Percentiles rank a stretch among this genome's conserved stretches.
Evolutionary conservation across 2,888 invertebrate species (phyloP).

Genomic region (Coecobrya sp.): DNA sequence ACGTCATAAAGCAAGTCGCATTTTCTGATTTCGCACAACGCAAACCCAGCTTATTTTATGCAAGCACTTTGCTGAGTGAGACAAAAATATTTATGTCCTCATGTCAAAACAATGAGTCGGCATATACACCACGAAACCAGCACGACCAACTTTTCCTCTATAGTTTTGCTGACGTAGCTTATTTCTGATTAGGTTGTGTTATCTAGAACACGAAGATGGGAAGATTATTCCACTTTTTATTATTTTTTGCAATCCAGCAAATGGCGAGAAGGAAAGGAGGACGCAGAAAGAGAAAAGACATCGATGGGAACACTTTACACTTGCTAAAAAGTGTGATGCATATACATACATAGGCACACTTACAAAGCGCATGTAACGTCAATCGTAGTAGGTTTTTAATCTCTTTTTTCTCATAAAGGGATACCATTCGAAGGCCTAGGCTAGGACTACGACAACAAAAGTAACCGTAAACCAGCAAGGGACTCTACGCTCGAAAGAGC

Average conservation of each 20-base stretch:
- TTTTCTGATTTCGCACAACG: neutral
- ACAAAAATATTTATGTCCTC: conserved; percentile 17
- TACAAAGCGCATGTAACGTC: no score
- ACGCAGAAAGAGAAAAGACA: neutral
- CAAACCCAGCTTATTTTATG: neutral
- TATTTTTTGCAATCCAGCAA: neutral
- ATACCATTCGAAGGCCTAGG: neutral
- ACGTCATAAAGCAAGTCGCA: neutral
- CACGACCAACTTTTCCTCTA: neutral
- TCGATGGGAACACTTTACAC: neutral
- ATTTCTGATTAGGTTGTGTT: neutral
- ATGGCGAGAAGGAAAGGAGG: neutral
- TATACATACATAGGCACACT: neutral
- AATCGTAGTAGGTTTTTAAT: neutral
- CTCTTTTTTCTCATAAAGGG: neutral
- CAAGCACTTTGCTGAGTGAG: conserved; percentile 17
- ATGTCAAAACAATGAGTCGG: neutral
- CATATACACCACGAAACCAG: neutral
- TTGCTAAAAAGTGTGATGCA: neutral
- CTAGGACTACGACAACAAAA: conserved; percentile 20
- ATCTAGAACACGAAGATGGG: neutral
- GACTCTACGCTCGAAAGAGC: neutral
- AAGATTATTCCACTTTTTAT: neutral
- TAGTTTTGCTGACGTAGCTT: neutral
- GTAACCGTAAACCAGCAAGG: conserved; percentile 18